A percentile compares a stretch with the other conserved stretches of the same genome.
These are phyloP conservation scores for Drosophila tanythrix DNA, from an alignment of 2,888 invertebrate species.

Conservation along the genomic window DNA sequence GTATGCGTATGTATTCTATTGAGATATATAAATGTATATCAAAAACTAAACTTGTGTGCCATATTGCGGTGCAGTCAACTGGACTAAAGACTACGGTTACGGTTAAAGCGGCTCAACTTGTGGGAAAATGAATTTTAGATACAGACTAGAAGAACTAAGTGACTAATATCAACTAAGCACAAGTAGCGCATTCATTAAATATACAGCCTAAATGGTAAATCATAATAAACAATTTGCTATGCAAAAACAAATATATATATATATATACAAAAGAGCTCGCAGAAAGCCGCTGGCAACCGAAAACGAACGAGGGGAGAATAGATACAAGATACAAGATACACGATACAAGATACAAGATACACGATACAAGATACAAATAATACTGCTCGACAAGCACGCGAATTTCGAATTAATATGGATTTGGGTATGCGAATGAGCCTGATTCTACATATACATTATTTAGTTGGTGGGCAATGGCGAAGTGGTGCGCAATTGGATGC, in stretches of 20 bases:
- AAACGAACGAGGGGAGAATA: slow-evolving; percentile 24
- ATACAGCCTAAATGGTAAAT: slow-evolving; percentile 49
- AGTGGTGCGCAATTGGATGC: slow-evolving; percentile 47
- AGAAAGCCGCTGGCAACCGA: slow-evolving; percentile 43
- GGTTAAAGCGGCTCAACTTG: slow-evolving; percentile 51
- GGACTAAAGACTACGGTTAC: slow-evolving; percentile 26
- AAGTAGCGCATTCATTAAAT: slow-evolving; percentile 68
- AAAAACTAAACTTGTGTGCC: slow-evolving; percentile 52
- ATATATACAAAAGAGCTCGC: slow-evolving; percentile 46
- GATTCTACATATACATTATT: slow-evolving; percentile 20
- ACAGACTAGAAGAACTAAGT: slow-evolving; percentile 81
- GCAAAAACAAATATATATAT: background rate
- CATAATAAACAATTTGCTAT: slow-evolving; percentile 45
- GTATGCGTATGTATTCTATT: slow-evolving; percentile 42
- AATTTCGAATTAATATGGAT: slow-evolving; percentile 46
- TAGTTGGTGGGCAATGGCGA: slow-evolving; percentile 60
- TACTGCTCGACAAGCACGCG: slow-evolving; percentile 78
- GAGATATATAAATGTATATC: slow-evolving; percentile 30
- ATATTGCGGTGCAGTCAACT: slow-evolving; percentile 58
- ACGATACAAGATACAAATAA: slow-evolving; percentile 59
- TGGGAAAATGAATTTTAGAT: slow-evolving; percentile 59
- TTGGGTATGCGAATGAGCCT: slow-evolving; percentile 21
- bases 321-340: slow-evolving; percentile 14
- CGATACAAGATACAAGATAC: slow-evolving; percentile 29
- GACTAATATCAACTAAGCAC: slow-evolving; percentile 76